A percentile compares a stretch with the other conserved stretches of the same genome.
phyloP scores from a whole-genome alignment of 2,888 invertebrate species.

The Julus scanicus region DNA sequence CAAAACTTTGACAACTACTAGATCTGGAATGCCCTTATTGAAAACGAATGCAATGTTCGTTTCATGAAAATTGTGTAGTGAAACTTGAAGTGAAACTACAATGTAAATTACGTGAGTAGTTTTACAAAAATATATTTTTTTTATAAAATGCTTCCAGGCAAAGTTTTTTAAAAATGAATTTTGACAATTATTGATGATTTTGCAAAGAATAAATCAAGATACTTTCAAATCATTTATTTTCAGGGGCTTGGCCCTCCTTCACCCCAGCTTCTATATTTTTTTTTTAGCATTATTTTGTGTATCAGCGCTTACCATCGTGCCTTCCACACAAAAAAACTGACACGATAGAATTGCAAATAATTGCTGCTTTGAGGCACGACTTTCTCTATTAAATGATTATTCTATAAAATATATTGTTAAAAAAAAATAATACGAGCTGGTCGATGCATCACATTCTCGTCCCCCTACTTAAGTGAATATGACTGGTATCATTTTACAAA shows the following conservation, averaged over 20 bases:
- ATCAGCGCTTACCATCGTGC: constrained; percentile 34
- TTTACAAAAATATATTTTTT: background rate
- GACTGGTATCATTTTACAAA: background rate
- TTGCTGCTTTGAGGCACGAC: constrained; percentile 25
- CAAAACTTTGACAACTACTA: too few species aligned
- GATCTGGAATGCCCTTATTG: too few species aligned
- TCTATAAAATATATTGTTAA: background rate
- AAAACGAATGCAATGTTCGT: background rate
- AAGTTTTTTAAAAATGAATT: background rate
- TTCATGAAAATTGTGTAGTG: background rate
- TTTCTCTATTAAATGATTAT: constrained; percentile 2
- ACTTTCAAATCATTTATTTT: constrained; percentile 30
- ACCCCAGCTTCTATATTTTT: background rate
- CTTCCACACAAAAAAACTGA: background rate
- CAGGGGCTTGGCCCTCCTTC: background rate
- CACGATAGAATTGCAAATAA: constrained; percentile 41
- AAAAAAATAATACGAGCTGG: background rate
- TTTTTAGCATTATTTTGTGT: background rate
- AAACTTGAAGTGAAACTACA: background rate
- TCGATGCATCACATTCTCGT: background rate
- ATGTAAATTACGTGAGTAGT: background rate
- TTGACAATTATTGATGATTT: background rate
- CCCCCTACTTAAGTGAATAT: background rate
- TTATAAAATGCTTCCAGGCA: background rate
- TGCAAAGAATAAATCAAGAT: background rate